Conservation (phyloP, 1,140 invertebrate genomes). For the Cydia splendana region DNA sequence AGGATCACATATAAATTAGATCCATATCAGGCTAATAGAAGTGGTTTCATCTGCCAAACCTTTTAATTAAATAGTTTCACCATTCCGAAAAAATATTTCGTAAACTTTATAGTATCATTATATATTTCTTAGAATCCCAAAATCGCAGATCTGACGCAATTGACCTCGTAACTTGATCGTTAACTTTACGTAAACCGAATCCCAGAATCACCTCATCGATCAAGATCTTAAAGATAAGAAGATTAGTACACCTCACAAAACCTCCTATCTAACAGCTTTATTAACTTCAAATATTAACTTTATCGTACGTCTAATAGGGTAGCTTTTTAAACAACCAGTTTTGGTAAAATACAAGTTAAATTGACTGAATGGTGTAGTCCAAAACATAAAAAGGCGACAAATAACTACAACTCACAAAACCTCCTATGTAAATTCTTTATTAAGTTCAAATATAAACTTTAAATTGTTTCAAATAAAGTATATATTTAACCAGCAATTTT, state of each 20-base stretch:
- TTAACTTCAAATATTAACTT: not conserved
- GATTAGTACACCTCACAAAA: not conserved
- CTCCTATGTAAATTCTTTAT: not conserved
- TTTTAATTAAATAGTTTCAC: not conserved
- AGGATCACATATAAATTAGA: too few species aligned
- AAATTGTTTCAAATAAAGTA: not conserved
- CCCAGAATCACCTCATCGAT: not conserved
- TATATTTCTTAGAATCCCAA: not conserved
- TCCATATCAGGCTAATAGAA: too few species aligned
- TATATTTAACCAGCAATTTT: not conserved
- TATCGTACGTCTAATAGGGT: not conserved
- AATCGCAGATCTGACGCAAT: not conserved
- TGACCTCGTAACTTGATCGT: conserved; percentile 13
- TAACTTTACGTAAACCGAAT: conserved; percentile 23
- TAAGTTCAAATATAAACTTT: not conserved
- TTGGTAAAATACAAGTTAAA: not conserved
- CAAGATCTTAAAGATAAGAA: conserved; percentile 24
- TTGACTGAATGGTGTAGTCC: not conserved
- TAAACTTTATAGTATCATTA: conserved; percentile 4
- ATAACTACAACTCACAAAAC: not conserved
- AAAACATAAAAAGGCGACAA: not conserved
- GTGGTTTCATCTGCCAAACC: too few species aligned
- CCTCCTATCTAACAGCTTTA: not conserved
- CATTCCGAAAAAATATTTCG: not conserved
- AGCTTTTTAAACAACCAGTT: not conserved